Percentiles rank a stretch among this genome's conserved stretches.
Evolutionary conservation across 2,888 invertebrate species (phyloP).

Genomic region (Phymatocera aterrima): DNA sequence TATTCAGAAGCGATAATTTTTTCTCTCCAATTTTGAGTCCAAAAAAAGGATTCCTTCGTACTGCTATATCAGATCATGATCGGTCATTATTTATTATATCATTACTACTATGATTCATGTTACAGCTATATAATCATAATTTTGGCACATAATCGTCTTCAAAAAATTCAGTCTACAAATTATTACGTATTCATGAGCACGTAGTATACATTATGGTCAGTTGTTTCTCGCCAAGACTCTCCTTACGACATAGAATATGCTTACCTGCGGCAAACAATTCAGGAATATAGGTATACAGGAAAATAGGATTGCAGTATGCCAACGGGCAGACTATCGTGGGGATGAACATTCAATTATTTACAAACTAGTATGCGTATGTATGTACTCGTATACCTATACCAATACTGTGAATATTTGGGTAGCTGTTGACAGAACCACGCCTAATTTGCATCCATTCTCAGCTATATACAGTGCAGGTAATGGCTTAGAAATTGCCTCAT

Average conservation of each 20-base stretch:
- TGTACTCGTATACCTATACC: no score
- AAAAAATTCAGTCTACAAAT: no score
- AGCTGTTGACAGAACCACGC: neutral
- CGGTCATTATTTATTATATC: no score
- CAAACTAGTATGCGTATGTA: neutral
- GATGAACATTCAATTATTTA: conserved; percentile 34
- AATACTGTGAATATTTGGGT: neutral
- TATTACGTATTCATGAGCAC: neutral
- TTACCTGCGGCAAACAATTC: neutral
- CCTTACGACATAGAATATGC: conserved; percentile 11
- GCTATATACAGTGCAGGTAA: neutral
- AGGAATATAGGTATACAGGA: neutral
- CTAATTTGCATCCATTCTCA: neutral
- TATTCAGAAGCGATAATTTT: neutral
- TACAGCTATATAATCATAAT: no score
- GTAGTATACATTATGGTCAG: neutral
- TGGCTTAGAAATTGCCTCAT: conserved; percentile 27
- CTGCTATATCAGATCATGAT: no score
- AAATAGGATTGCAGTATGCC: neutral
- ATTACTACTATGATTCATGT: no score
- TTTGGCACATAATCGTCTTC: no score
- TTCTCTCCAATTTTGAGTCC: no score
- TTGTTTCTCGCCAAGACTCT: neutral
- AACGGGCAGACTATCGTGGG: neutral
- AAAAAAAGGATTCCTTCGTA: no score